A percentile compares a stretch with the other conserved stretches of the same genome.
These are phyloP conservation scores for Argya squamiceps DNA, from an alignment of 2,797 vertebrate genomes.

Conservation along the genomic window DNA sequence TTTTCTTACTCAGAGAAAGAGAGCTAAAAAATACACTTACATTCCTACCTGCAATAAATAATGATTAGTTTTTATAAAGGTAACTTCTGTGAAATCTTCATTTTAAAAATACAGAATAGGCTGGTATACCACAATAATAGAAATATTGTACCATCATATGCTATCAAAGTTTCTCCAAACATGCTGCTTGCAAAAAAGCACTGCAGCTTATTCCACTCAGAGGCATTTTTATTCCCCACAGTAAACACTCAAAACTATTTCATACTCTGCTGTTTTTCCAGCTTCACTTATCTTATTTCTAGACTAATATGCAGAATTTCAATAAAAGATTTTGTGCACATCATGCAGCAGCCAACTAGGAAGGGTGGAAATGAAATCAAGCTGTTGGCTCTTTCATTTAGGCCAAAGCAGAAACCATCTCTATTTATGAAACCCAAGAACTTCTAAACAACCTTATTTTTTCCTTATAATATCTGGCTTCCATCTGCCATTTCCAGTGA, in stretches of 20 bases:
- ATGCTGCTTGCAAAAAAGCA: neutral
- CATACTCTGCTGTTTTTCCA: neutral
- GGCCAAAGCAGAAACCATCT: neutral
- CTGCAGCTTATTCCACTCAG: neutral
- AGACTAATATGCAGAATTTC: neutral
- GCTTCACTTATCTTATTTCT: neutral
- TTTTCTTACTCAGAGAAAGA: neutral
- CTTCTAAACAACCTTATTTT: neutral
- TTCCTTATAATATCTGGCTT: neutral
- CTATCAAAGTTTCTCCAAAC: neutral
- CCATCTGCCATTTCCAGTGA: neutral
- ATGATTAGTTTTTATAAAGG: neutral
- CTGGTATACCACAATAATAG: neutral
- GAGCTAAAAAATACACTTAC: neutral
- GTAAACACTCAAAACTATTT: neutral
- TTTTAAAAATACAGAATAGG: neutral
- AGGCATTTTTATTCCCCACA: neutral
- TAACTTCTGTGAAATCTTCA: neutral
- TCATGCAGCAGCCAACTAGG: neutral
- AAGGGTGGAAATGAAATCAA: neutral
- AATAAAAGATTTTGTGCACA: neutral
- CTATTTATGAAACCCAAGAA: neutral
- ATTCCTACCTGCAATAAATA: neutral
- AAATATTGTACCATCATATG: neutral
- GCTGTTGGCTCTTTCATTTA: neutral